Evolutionary conservation across 1,140 invertebrate genomes (phyloP).

Genomic region (Aradophagus sp.): DNA sequence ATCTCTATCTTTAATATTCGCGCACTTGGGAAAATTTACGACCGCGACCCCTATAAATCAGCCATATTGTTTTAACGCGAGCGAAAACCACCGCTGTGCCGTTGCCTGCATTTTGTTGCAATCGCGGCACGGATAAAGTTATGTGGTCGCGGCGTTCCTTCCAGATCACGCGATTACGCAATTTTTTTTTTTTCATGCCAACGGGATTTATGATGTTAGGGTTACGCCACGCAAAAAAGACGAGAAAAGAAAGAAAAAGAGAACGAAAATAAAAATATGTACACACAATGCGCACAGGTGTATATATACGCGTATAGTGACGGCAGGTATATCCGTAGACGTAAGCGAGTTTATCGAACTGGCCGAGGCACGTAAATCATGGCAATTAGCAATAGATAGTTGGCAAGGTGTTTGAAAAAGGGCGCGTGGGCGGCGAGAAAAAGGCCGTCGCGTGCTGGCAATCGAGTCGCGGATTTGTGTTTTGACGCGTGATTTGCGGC

Average conservation of each 20-base stretch:
- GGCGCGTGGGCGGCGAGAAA: constrained; percentile 12
- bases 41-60: constrained; percentile 24
- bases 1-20: constrained; percentile 29
- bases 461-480: constrained; percentile 6
- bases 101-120: constrained; percentile 28
- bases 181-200: constrained; percentile 28
- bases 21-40: constrained; percentile 26
- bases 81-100: constrained; percentile 6
- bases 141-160: constrained; percentile 32
- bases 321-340: constrained; percentile 8
- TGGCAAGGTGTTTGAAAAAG: constrained; percentile 5
- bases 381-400: constrained; percentile 37
- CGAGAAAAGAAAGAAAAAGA: no score
- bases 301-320: no score
- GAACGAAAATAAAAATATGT: no score
- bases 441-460: constrained; percentile 17
- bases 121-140: constrained; percentile 32
- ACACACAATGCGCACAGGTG: no score
- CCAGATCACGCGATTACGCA: constrained; percentile 35
- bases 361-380: constrained; percentile 20
- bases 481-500: constrained; percentile 6
- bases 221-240: constrained; percentile 9
- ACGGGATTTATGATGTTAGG: constrained; percentile 20
- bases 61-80: constrained; percentile 31
- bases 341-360: constrained; percentile 24